These are phyloP conservation scores for Spea bombifrons DNA, from an alignment of 2,113 vertebrate species.

Conservation along the genomic window DNA sequence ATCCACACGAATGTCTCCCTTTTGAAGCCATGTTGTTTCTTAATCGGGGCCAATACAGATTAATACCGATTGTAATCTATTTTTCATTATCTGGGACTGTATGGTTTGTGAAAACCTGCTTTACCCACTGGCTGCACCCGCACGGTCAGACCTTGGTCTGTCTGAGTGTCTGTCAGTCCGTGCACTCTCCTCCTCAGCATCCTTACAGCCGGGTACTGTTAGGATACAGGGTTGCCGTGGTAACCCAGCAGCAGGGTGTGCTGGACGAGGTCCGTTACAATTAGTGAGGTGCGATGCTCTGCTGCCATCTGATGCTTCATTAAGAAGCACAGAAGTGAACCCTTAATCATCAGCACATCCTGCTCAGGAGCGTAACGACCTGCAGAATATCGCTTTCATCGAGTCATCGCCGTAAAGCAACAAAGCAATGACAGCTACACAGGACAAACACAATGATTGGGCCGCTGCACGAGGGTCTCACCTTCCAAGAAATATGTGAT, in stretches of 20 bases:
- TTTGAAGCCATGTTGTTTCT: no score
- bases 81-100: no score
- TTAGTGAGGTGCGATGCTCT: constrained; percentile 8
- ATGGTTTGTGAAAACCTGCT: no score
- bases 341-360: constrained; percentile 12
- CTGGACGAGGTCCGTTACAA: not conserved
- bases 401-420: constrained; percentile 26
- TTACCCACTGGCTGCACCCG: no score
- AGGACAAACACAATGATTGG: not conserved
- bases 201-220: not conserved
- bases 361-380: constrained; percentile 34
- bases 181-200: constrained; percentile 4
- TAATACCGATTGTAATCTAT: no score
- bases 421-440: constrained; percentile 11
- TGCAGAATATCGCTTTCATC: constrained; percentile 6
- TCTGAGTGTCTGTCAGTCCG: not conserved
- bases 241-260: not conserved
- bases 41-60: no score
- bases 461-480: no score
- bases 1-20: no score
- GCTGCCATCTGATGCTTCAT: constrained; percentile 20
- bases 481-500: no score
- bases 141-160: not conserved
- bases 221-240: constrained; percentile 2
- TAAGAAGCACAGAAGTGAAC: constrained; percentile 28